phyloP scores from a whole-genome alignment of 2,888 invertebrate species.

The Disparrhopalites patrizii region DNA sequence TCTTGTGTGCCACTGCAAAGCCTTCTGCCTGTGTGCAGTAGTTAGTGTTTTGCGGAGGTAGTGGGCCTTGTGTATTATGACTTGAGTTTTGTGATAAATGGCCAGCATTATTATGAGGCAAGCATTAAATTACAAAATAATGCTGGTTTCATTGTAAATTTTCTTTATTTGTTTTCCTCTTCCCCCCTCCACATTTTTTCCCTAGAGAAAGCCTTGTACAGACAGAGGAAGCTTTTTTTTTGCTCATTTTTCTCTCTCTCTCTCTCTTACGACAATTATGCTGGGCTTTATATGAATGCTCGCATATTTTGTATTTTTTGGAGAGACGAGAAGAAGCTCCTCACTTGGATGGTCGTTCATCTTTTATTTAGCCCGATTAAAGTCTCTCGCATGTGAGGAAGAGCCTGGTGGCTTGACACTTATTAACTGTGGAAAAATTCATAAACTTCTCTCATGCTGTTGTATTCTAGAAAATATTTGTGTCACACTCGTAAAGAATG shows the following conservation, averaged over 20 bases:
- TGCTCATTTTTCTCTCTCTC: too few relatives aligned
- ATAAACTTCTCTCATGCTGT: not conserved
- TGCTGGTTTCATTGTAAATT: constrained; percentile 2
- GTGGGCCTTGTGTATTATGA: not conserved
- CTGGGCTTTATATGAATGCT: too few relatives aligned
- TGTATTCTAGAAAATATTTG: too few relatives aligned
- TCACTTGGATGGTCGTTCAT: too few relatives aligned
- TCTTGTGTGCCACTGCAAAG: not conserved
- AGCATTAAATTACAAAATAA: constrained; percentile 9
- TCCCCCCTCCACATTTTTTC: not conserved
- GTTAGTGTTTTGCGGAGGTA: not conserved
- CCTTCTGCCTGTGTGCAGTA: not conserved
- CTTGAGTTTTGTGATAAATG: not conserved
- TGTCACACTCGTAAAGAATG: too few relatives aligned
- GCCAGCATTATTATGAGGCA: not conserved
- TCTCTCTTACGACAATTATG: too few relatives aligned
- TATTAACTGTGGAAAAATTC: constrained; percentile 5
- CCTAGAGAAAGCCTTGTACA: not conserved
- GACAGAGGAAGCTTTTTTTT: too few relatives aligned
- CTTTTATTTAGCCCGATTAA: constrained; percentile 1
- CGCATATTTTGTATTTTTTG: too few relatives aligned
- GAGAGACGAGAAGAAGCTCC: too few relatives aligned
- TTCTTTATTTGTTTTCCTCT: constrained; percentile 7
- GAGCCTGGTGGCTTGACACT: not conserved
- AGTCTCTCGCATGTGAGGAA: not conserved